These are phyloP conservation scores for Gasteruption jaculator DNA, from an alignment of 2,888 invertebrate species.

Conservation along the genomic window DNA sequence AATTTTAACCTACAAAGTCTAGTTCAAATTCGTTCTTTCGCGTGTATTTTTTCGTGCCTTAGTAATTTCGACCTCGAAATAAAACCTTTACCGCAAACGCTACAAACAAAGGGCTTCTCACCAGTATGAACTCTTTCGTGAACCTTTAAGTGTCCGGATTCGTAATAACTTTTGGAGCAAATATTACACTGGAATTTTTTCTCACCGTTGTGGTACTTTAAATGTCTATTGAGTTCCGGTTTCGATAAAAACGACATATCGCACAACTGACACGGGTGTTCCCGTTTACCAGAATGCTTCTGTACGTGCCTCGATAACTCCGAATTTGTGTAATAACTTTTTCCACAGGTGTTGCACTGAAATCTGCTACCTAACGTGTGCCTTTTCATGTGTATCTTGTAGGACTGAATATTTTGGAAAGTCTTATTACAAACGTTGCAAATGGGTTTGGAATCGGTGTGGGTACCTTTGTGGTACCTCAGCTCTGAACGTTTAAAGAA, in stretches of 20 bases:
- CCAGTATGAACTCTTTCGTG: constrained; percentile 45
- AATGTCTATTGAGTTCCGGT: constrained; percentile 40
- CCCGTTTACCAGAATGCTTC: constrained; percentile 35
- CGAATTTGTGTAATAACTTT: constrained; percentile 39
- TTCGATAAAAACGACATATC: constrained; percentile 40
- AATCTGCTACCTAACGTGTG: constrained; percentile 37
- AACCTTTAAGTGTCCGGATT: constrained; percentile 42
- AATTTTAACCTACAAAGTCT: too few relatives aligned
- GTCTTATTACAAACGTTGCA: constrained; percentile 38
- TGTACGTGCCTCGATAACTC: constrained; percentile 41
- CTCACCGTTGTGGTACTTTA: constrained; percentile 41
- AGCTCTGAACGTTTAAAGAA: constrained; percentile 18
- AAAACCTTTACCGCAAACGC: constrained; percentile 40
- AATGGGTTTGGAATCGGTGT: constrained; percentile 25
- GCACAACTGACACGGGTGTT: constrained; percentile 40
- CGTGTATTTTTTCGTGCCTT: constrained; percentile 40
- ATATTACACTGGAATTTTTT: constrained; percentile 39
- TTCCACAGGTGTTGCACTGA: constrained; percentile 36
- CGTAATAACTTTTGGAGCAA: constrained; percentile 41
- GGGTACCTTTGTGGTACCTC: constrained; percentile 33
- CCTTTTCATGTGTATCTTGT: constrained; percentile 39
- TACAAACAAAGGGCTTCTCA: constrained; percentile 40
- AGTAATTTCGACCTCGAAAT: constrained; percentile 41
- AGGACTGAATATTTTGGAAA: constrained; percentile 36
- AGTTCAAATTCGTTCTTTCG: too few relatives aligned